Evolutionary conservation across 1,140 invertebrate species (phyloP).

Genomic region (Gonioctena quinquepunctata): DNA sequence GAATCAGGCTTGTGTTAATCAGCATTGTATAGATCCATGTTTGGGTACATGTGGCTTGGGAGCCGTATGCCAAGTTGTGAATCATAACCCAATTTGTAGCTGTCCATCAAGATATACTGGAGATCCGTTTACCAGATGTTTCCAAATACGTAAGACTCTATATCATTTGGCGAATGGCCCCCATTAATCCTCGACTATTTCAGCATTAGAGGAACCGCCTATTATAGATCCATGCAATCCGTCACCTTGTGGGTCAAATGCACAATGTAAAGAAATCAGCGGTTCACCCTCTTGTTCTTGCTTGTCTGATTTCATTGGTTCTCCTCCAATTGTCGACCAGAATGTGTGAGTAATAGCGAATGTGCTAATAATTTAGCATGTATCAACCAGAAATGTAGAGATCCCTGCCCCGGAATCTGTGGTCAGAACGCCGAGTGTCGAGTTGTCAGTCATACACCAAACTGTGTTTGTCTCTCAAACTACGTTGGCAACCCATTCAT

Average conservation of each 20-base stretch:
- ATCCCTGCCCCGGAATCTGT: constrained; percentile 73
- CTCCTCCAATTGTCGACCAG: constrained; percentile 78
- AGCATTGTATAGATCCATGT: constrained; percentile 77
- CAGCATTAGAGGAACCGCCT: constrained; percentile 54
- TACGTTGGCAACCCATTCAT: constrained; percentile 58
- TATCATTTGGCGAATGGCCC: not conserved
- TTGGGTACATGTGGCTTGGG: constrained; percentile 73
- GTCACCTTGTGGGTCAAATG: constrained; percentile 74
- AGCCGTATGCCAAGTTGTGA: constrained; percentile 74
- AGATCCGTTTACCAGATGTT: constrained; percentile 62
- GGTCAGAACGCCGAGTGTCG: constrained; percentile 68
- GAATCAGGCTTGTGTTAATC: constrained; percentile 73
- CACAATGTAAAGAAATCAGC: constrained; percentile 68
- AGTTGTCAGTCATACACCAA: constrained; percentile 65
- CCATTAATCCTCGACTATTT: constrained; percentile 20
- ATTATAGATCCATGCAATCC: constrained; percentile 65
- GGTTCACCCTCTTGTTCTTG: constrained; percentile 69
- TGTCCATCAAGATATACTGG: constrained; percentile 59
- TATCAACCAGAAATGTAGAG: constrained; percentile 75
- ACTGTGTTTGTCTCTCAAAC: constrained; percentile 59
- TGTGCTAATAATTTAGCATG: constrained; percentile 75
- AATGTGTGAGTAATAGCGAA: constrained; percentile 78
- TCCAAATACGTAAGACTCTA: constrained; percentile 48
- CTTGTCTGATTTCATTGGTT: constrained; percentile 70
- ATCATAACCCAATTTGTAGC: constrained; percentile 65